Evolutionary conservation across 1,140 invertebrate species (phyloP).

Genomic region (Dinoponera quadriceps): DNA sequence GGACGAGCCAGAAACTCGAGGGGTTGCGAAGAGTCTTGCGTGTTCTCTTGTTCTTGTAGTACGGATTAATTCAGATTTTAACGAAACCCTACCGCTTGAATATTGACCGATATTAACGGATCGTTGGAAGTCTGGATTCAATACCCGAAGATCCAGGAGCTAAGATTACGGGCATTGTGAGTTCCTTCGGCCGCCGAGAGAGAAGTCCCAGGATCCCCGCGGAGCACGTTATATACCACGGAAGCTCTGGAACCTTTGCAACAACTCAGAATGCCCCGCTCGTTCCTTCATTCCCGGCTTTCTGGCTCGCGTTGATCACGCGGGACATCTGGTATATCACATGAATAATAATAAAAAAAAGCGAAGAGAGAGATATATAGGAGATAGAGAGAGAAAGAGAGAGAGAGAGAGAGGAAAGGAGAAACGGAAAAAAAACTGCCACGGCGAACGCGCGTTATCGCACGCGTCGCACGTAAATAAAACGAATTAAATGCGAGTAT

Average conservation of each 20-base stretch:
- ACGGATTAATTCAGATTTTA: slow-evolving; percentile 3
- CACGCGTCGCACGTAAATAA: slow-evolving; percentile 47
- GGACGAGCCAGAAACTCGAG: not conserved
- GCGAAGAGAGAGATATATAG: slow-evolving; percentile 8
- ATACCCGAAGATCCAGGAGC: not conserved
- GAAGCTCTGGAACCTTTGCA: slow-evolving; percentile 17
- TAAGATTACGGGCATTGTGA: not conserved
- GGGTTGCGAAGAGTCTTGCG: not conserved
- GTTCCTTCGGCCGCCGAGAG: not conserved
- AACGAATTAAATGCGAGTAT: slow-evolving; percentile 70
- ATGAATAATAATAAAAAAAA: slow-evolving; percentile 42
- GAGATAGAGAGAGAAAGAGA: too few species aligned
- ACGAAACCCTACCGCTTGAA: not conserved
- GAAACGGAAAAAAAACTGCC: slow-evolving; percentile 66
- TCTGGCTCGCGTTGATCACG: slow-evolving; percentile 14
- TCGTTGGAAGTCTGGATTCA: not conserved
- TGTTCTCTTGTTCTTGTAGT: not conserved
- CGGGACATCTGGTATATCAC: slow-evolving; percentile 26
- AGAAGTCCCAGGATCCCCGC: not conserved
- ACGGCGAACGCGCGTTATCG: slow-evolving; percentile 58
- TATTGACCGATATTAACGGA: not conserved
- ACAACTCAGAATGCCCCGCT: slow-evolving; percentile 26
- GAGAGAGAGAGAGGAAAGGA: not conserved
- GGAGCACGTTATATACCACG: not conserved
- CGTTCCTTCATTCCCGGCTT: slow-evolving; percentile 18